phyloP scores from a whole-genome alignment of 2,888 invertebrate species.

The Nomada lathburiana region DNA sequence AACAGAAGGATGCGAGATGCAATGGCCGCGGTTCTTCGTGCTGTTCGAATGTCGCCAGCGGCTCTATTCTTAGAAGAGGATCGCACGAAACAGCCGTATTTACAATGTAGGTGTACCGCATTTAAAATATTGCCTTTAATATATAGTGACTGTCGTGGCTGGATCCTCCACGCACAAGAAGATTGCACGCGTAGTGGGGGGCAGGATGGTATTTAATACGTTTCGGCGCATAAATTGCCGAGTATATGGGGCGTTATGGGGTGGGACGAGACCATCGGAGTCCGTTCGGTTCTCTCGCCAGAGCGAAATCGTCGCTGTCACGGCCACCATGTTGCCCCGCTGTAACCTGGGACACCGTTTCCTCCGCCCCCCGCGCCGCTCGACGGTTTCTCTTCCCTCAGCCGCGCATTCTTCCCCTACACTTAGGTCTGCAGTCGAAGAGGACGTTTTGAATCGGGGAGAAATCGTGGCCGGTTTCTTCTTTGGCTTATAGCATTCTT shows the following conservation, averaged over 20 bases:
- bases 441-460: not conserved
- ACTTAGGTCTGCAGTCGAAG: not conserved
- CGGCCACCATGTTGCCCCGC: conserved; percentile 71
- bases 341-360: conserved; percentile 58
- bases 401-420: conserved; percentile 31
- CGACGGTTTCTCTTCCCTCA: conserved; percentile 14
- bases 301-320: conserved; percentile 67
- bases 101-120: conserved; percentile 81
- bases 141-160: conserved; percentile 68
- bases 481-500: not conserved
- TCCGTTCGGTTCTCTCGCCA: conserved; percentile 56
- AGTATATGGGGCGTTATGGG: conserved; percentile 83
- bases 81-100: conserved; percentile 77
- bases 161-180: conserved; percentile 35
- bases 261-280: conserved; percentile 65
- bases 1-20: not conserved
- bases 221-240: conserved; percentile 82
- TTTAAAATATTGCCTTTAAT: conserved; percentile 82
- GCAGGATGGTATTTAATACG: conserved; percentile 80
- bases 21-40: conserved; percentile 39
- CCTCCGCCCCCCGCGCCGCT: conserved; percentile 22
- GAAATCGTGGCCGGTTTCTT: conserved; percentile 25
- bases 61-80: conserved; percentile 79
- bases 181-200: conserved; percentile 50
- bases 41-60: conserved; percentile 42